Evolutionary conservation across 2,888 invertebrate genomes (phyloP).

Genomic region (Cylloceria caligata): DNA sequence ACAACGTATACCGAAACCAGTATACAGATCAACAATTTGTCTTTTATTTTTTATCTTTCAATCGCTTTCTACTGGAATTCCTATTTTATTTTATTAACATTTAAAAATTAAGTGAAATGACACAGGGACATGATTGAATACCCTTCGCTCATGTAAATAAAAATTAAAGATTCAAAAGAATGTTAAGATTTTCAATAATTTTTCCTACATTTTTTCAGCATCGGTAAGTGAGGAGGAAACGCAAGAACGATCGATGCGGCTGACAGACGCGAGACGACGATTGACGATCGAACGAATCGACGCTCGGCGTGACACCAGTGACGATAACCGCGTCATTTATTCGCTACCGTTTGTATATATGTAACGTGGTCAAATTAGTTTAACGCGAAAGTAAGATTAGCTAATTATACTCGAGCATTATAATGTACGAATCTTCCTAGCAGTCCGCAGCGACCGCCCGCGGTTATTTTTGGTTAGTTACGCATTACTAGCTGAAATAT

Average conservation of each 20-base stretch:
- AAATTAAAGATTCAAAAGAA: too few relatives aligned
- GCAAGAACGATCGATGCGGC: too few relatives aligned
- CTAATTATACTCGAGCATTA: slow-evolving; percentile 68
- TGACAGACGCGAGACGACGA: too few relatives aligned
- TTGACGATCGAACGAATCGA: not conserved
- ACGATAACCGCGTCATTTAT: slow-evolving; percentile 62
- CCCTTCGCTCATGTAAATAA: too few relatives aligned
- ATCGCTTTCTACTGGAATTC: slow-evolving; percentile 3
- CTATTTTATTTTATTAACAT: slow-evolving; percentile 5
- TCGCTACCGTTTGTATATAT: slow-evolving; percentile 11
- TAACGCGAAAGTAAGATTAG: slow-evolving; percentile 77
- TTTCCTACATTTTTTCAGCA: too few relatives aligned
- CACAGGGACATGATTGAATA: not conserved
- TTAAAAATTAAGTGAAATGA: not conserved
- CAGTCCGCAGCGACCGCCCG: slow-evolving; percentile 54
- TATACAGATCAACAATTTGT: slow-evolving; percentile 38
- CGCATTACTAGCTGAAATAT: slow-evolving; percentile 69
- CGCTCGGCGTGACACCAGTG: slow-evolving; percentile 3
- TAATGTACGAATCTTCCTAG: slow-evolving; percentile 34
- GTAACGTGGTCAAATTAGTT: slow-evolving; percentile 75
- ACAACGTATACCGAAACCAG: slow-evolving; percentile 52
- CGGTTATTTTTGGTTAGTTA: slow-evolving; percentile 74
- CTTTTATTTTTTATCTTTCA: slow-evolving; percentile 34
- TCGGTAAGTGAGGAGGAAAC: too few relatives aligned
- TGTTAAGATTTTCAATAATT: too few relatives aligned